phyloP scores from a whole-genome alignment of 2,888 invertebrate species.

The Pachliopta kotzebuea region DNA sequence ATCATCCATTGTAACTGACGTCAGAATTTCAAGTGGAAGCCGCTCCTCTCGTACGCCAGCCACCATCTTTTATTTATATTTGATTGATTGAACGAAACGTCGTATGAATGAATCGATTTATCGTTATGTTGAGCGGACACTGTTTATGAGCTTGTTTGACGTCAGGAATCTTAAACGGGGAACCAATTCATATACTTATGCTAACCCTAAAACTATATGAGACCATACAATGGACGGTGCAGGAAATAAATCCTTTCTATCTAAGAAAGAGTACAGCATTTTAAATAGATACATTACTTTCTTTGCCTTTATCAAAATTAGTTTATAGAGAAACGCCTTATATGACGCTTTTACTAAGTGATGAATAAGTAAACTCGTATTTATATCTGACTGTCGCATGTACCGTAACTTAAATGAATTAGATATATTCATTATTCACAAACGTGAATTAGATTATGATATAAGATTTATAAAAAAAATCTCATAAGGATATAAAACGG shows the following conservation, averaged over 20 bases:
- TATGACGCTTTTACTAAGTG: not conserved
- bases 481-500: too few species aligned
- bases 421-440: not conserved
- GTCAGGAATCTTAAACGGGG: slow-evolving; percentile 63
- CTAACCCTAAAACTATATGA: slow-evolving; percentile 23
- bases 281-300: not conserved
- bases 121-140: slow-evolving; percentile 59
- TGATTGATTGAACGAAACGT: slow-evolving; percentile 72
- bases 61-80: slow-evolving; percentile 73
- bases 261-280: not conserved
- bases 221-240: not conserved
- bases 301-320: not conserved
- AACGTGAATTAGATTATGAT: not conserved
- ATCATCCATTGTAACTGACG: slow-evolving; percentile 54
- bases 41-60: slow-evolving; percentile 50
- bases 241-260: not conserved
- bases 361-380: too few species aligned
- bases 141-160: slow-evolving; percentile 65
- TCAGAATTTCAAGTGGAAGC: slow-evolving; percentile 58
- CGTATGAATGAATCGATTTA: slow-evolving; percentile 75
- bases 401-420: not conserved
- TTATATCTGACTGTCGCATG: too few species aligned
- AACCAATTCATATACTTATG: slow-evolving; percentile 46
- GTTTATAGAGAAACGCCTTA: not conserved
- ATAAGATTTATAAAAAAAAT: too few species aligned